phyloP scores from a whole-genome alignment of 2,113 vertebrate species.

The Dolichallabes microphthalmus region DNA sequence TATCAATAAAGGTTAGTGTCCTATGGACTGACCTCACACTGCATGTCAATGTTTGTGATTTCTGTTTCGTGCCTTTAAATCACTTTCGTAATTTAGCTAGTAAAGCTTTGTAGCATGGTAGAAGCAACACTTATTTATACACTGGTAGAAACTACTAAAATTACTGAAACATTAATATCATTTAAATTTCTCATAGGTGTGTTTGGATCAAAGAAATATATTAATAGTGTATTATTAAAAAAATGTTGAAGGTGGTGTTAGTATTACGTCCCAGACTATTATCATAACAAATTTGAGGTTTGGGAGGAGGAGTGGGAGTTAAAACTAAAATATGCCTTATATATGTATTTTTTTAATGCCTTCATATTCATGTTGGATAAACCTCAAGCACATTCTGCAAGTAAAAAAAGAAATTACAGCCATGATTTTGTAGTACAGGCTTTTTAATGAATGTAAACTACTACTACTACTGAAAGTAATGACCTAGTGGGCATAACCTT shows the following conservation, averaged over 20 bases:
- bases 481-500: no score
- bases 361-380: neutral
- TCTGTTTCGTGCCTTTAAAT: neutral
- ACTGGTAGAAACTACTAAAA: neutral
- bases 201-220: neutral
- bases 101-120: neutral
- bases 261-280: neutral
- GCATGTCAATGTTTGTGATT: neutral
- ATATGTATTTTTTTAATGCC: neutral
- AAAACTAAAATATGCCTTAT: neutral
- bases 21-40: neutral
- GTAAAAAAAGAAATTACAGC: neutral
- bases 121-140: neutral
- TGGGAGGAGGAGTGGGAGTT: neutral
- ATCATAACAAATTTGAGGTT: neutral
- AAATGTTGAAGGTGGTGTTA: neutral
- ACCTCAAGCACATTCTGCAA: neutral
- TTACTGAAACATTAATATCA: neutral
- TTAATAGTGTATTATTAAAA: neutral
- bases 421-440: neutral
- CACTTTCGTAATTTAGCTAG: neutral
- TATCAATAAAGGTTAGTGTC: constrained; percentile 82
- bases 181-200: neutral
- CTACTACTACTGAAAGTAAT: no score
- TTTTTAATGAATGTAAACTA: neutral